Evolutionary conservation across 2,113 vertebrate species (phyloP).

Genomic region (Leuciscus idus): DNA sequence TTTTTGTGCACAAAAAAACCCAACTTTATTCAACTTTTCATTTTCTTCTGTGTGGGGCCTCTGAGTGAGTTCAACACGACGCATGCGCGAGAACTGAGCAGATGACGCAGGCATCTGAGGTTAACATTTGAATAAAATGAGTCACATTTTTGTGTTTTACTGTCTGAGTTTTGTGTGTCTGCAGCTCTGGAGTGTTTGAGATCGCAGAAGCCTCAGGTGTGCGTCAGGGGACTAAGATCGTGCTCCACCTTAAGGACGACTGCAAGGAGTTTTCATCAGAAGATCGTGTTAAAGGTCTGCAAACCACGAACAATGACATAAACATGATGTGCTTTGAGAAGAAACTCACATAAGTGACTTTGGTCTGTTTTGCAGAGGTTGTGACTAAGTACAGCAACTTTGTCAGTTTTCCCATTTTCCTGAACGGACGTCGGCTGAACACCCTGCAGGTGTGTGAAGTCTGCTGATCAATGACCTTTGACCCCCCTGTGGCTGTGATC

Average conservation of each 20-base stretch:
- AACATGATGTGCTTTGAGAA: not conserved
- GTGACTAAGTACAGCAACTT: slow-evolving; percentile 99
- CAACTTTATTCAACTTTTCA: too few species aligned
- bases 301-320: not conserved
- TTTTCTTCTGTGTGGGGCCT: too few species aligned
- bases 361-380: slow-evolving; percentile 81
- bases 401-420: slow-evolving; percentile 91
- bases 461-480: not conserved
- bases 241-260: slow-evolving; percentile 90
- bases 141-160: not conserved
- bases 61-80: too few species aligned
- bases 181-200: slow-evolving; percentile 91
- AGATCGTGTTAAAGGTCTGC: slow-evolving; percentile 87
- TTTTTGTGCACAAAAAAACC: too few species aligned
- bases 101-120: not conserved
- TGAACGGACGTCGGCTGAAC: slow-evolving; percentile 90
- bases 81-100: too few species aligned
- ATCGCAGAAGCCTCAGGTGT: slow-evolving; percentile 90
- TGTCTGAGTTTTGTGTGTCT: slow-evolving; percentile 64
- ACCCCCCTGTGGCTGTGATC: not conserved
- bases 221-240: slow-evolving; percentile 90
- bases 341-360: not conserved
- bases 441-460: slow-evolving; percentile 87
- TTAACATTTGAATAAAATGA: not conserved
- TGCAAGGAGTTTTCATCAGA: slow-evolving; percentile 92